Evolutionary conservation across 2,113 vertebrate species (phyloP), one percentile per base, ranked within the genome.

Genomic region (Plecturocebus donacophilus): DNA sequence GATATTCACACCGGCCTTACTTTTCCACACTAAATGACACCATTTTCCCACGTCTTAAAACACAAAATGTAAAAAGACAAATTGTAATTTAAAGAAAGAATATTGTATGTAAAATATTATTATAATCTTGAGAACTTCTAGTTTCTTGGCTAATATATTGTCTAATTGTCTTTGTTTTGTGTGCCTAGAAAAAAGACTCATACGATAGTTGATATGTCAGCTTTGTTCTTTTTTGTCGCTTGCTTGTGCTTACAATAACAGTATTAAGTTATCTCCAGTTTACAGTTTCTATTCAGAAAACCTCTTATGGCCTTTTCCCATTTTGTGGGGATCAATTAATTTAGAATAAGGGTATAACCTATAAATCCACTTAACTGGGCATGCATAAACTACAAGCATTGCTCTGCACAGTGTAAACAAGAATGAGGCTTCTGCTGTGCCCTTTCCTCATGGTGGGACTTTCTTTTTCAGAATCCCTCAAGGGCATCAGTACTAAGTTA

Each of bases 1-100:
- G 19, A 45, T 73, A 45, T 71, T 86, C 61, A 47, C 32, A 64
- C 14, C 21, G 19, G 10, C 21, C 30, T 71, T 79, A 38, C 56
- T 76, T 93, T 76, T 52, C 5, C 25, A 45, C 17, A 45, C 42
- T 95, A 64, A 91, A n/a, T 79, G 32, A 61, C 9, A 76, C 6
- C 1, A 87, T 94, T 92, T 90, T 32, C 17, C 20, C 35, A 76
- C 45, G 49, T 84, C 42, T 85, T 86, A 87, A 95, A 96, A 64
- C 32, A 42, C 20, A 88, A 89, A 88, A 42, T 32, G 21, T 66
- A 52, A 83, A 92, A 87, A 54, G 25, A 90, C 19, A 90, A 80
- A 66, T 58, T 68, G 20, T 76, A 91, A 84, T 30, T 87, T 61
- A 87, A 56, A 70, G 38, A 91, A 58, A 35, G 47, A 68, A 45